These are phyloP conservation scores for Synergus gifuensis DNA, from an alignment of 2,888 invertebrate genomes.

Conservation along the genomic window DNA sequence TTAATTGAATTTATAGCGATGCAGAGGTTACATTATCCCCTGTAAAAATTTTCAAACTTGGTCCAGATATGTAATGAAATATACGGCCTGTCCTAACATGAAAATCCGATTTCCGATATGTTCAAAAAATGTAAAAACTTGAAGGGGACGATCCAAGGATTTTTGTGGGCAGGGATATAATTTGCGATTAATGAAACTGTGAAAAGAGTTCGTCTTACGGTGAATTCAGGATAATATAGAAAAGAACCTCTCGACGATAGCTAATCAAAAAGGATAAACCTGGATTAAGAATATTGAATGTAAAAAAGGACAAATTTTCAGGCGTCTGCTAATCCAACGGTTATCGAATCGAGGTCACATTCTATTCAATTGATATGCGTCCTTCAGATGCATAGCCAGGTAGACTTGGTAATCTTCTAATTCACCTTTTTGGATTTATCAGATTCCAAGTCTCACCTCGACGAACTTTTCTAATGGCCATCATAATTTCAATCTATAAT, in stretches of 20 bases:
- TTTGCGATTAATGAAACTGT: conserved; percentile 19
- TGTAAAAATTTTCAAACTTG: too few relatives aligned
- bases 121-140: neutral
- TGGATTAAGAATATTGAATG: conserved; percentile 68
- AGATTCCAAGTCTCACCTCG: too few relatives aligned
- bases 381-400: too few relatives aligned
- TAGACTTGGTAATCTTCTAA: too few relatives aligned
- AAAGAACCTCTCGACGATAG: conserved; percentile 44
- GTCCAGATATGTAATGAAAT: too few relatives aligned
- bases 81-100: too few relatives aligned
- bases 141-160: neutral
- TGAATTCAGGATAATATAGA: conserved; percentile 34
- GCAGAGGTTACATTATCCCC: too few relatives aligned
- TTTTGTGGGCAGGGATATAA: conserved; percentile 11
- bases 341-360: conserved; percentile 65
- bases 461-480: too few relatives aligned
- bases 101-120: too few relatives aligned
- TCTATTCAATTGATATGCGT: conserved; percentile 53
- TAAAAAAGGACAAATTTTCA: conserved; percentile 51
- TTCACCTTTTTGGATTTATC: too few relatives aligned
- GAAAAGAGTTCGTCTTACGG: conserved; percentile 24
- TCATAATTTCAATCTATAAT: too few relatives aligned
- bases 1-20: too few relatives aligned
- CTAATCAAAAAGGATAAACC: conserved; percentile 67
- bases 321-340: conserved; percentile 53